Conservation (phyloP, 2,888 invertebrate genomes). For the Stenotaenia linearis region DNA sequence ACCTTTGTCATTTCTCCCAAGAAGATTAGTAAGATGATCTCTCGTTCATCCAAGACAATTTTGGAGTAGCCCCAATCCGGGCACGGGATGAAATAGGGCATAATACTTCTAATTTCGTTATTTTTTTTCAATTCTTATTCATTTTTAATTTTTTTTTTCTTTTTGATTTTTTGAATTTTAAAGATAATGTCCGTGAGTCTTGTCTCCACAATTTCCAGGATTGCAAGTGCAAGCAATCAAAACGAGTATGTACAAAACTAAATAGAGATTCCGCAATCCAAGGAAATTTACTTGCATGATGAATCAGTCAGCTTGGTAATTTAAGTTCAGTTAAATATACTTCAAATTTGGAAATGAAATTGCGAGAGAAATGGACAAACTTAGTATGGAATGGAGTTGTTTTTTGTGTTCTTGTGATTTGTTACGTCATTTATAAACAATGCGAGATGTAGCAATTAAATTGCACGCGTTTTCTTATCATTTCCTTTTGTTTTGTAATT, state of each 20-base stretch:
- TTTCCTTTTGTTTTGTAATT: not conserved
- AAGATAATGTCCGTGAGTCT: not conserved
- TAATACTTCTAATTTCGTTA: not conserved
- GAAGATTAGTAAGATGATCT: constrained; percentile 27
- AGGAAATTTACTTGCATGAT: not conserved
- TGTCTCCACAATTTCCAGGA: constrained; percentile 12
- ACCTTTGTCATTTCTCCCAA: constrained; percentile 29
- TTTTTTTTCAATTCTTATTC: not conserved
- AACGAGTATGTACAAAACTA: not conserved
- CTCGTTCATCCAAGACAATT: constrained; percentile 27
- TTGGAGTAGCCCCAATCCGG: constrained; percentile 22
- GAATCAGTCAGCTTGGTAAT: not conserved
- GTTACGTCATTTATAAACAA: not conserved
- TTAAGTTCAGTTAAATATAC: not conserved
- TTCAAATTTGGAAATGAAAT: not conserved
- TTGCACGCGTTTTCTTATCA: not conserved
- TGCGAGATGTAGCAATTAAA: not conserved
- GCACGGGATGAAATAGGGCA: not conserved
- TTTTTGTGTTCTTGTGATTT: not conserved
- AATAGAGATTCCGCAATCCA: not conserved
- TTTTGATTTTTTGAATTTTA: not conserved
- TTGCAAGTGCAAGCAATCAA: constrained; percentile 1
- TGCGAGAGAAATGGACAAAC: not conserved
- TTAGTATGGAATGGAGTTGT: not conserved
- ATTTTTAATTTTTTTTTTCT: too few relatives aligned